Evolutionary conservation across 2,797 vertebrate genomes (phyloP).

Genomic region (Melanotaenia trifasciata): DNA sequence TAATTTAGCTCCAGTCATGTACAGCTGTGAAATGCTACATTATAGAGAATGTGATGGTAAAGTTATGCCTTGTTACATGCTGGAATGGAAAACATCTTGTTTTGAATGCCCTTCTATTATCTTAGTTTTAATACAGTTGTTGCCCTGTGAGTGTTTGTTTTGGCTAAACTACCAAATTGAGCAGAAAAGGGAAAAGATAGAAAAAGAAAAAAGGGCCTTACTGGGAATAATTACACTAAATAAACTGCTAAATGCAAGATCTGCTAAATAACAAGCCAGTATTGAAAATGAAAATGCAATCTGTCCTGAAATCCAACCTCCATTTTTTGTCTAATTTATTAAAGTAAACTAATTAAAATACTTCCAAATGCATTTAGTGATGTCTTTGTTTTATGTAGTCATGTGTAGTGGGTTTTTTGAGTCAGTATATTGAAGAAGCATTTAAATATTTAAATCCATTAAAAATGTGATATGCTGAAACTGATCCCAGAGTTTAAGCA

Average conservation of each 20-base stretch:
- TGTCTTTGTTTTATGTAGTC: neutral
- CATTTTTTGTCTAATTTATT: neutral
- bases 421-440: neutral
- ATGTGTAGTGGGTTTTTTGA: neutral
- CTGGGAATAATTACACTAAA: too few species aligned
- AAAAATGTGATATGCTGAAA: neutral
- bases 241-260: neutral
- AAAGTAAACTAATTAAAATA: neutral
- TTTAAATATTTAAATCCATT: neutral
- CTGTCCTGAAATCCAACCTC: too few species aligned
- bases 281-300: too few species aligned
- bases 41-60: neutral
- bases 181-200: neutral
- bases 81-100: too few species aligned
- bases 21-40: too few species aligned
- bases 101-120: neutral
- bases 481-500: neutral
- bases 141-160: neutral
- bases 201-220: neutral
- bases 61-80: too few species aligned
- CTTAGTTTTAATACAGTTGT: neutral
- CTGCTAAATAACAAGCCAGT: too few species aligned
- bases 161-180: neutral
- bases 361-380: neutral
- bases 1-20: too few species aligned